Evolutionary conservation across 1,140 invertebrate species (phyloP).

Genomic region (Drosophila lacertosa): DNA sequence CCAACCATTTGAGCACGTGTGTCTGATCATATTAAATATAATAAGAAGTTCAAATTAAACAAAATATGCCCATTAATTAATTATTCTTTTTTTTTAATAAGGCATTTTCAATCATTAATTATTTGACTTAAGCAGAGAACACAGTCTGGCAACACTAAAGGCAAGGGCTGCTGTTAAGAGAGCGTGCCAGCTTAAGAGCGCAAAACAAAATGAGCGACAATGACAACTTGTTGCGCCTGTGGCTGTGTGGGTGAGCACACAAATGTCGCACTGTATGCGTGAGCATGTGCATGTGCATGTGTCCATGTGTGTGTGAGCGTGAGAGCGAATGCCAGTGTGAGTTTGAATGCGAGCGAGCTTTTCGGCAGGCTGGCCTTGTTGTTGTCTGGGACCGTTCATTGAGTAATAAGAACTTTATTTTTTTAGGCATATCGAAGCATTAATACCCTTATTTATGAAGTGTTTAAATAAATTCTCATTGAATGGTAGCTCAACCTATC

Average conservation of each 20-base stretch:
- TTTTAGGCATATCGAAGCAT: too few relatives aligned
- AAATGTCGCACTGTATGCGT: neutral
- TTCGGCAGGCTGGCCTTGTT: conserved; percentile 49
- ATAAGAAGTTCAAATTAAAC: conserved; percentile 2
- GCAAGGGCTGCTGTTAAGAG: conserved; percentile 17
- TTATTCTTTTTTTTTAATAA: conserved; percentile 14
- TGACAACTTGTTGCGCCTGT: conserved; percentile 72
- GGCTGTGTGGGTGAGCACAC: conserved; percentile 46
- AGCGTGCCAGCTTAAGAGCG: conserved; percentile 29
- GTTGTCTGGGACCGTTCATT: conserved; percentile 37
- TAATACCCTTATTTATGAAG: too few relatives aligned
- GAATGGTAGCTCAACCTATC: too few relatives aligned
- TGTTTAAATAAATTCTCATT: too few relatives aligned
- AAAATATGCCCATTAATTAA: neutral
- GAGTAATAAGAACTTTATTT: too few relatives aligned
- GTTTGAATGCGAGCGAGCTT: conserved; percentile 38
- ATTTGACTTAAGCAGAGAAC: conserved; percentile 6
- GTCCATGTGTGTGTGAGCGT: conserved; percentile 12
- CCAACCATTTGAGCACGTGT: conserved; percentile 21
- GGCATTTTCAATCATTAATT: conserved; percentile 23
- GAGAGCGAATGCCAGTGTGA: conserved; percentile 29
- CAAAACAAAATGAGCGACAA: conserved; percentile 28
- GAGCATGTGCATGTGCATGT: conserved; percentile 6
- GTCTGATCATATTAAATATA: conserved; percentile 1
- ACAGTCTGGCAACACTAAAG: conserved; percentile 33